Evolutionary conservation across 2,797 vertebrate genomes (phyloP), one percentile per base, ranked within the genome.

Genomic region (Epinephelus coioides): DNA sequence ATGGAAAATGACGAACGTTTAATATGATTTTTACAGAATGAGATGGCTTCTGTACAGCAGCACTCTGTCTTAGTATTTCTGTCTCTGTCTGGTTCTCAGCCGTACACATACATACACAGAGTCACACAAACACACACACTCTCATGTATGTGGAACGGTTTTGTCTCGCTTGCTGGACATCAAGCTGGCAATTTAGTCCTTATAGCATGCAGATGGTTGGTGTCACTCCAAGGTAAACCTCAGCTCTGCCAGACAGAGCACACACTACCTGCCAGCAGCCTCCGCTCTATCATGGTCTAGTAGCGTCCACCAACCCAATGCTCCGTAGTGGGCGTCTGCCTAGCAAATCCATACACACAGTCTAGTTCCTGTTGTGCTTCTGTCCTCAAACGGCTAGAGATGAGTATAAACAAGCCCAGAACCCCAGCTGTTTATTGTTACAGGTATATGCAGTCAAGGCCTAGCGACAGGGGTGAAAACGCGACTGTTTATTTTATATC

Each of bases 201-300:
- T 90, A 92, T 92, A 90, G 90, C 85, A 87, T 93, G 88, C 90
- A 92, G 91, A 93, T 91, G 88, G 86, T 92, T 94, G 94, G 92
- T 93, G 90, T 84, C 75, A 59, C 78, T 92, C 94, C 94, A 94
- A 94, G 63, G 83, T 89, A 94, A 95, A 93, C 89, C 56, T 61
- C 34, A 3, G 47, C 79, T 44, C 72, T 85, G 90, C 89, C 92
- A 93, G 89, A 88, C 73, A 55, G 80, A 83, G 82, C 2, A 69
- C 76, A 67, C 78, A 64, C 50, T 91, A 91, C 88, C 90, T 90
- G 90, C 91, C 88, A 89, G 88, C 92, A 87, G 90, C 85, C 91
- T 90, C 89, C 55, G 80, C 82, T 88, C 89, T 76, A 91, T 83
- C 90, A 93, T 73, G 94, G 93, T 95, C 94, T 90, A 90, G 88